These are phyloP conservation scores for Menidia menidia DNA, from an alignment of 2,797 vertebrate genomes.

Conservation along the genomic window DNA sequence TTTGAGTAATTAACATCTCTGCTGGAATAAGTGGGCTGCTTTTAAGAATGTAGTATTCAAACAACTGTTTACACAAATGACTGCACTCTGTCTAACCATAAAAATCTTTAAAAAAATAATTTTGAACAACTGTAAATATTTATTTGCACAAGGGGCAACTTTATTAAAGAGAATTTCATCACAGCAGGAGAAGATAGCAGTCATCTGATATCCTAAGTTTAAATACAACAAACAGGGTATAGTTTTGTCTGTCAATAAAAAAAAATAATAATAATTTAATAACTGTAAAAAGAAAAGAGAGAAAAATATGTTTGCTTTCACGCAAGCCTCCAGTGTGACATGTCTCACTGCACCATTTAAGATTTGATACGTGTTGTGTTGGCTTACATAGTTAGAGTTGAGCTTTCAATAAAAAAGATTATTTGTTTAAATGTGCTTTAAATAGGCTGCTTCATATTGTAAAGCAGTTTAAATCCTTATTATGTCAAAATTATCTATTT, in stretches of 20 bases:
- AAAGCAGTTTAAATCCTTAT: slow-evolving; percentile 60
- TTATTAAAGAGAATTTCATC: slow-evolving; percentile 51
- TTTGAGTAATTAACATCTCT: slow-evolving; percentile 71
- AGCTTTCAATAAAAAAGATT: no score
- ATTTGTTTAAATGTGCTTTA: slow-evolving; percentile 34
- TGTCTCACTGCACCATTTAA: slow-evolving; percentile 21
- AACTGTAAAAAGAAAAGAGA: slow-evolving; percentile 12
- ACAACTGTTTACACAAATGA: slow-evolving; percentile 68
- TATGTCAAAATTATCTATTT: slow-evolving; percentile 54
- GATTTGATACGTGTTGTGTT: slow-evolving; percentile 39
- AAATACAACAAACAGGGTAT: slow-evolving; percentile 39
- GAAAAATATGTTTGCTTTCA: slow-evolving; percentile 18
- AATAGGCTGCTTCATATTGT: slow-evolving; percentile 15
- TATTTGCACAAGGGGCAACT: slow-evolving; percentile 50
- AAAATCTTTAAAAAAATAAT: slow-evolving; percentile 56
- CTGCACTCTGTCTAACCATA: slow-evolving; percentile 49
- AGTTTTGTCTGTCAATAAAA: slow-evolving; percentile 31
- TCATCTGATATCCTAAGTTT: slow-evolving; percentile 45
- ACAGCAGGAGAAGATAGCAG: slow-evolving; percentile 45
- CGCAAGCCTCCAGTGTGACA: slow-evolving; percentile 16
- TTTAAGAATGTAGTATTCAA: slow-evolving; percentile 70
- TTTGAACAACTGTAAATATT: slow-evolving; percentile 65
- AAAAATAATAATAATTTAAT: slow-evolving; percentile 23
- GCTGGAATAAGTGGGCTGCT: slow-evolving; percentile 64
- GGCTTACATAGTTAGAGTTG: slow-evolving; percentile 38